phyloP scores from a whole-genome alignment of 2,113 vertebrate genomes.

The Xenus cinereus region DNA sequence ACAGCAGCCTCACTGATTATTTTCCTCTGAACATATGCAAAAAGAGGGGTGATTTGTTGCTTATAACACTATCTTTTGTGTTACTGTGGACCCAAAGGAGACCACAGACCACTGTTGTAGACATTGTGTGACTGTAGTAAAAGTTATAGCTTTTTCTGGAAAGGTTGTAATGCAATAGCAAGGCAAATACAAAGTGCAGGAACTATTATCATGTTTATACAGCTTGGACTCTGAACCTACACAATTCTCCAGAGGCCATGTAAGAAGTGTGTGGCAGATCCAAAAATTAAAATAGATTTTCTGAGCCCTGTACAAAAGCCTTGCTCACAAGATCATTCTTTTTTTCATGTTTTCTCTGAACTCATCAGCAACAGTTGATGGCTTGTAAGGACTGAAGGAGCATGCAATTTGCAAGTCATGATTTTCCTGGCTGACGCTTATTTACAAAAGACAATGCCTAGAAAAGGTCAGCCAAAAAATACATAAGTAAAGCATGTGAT shows the following conservation, averaged over 20 bases:
- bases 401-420: background rate
- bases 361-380: background rate
- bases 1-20: background rate
- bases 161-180: background rate
- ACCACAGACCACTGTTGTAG: background rate
- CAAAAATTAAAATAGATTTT: background rate
- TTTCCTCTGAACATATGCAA: background rate
- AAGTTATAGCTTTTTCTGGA: background rate
- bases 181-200: background rate
- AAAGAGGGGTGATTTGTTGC: background rate
- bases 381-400: background rate
- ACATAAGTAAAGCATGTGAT: constrained; percentile 14
- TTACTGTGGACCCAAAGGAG: background rate
- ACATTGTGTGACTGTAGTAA: background rate
- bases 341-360: background rate
- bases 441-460: background rate
- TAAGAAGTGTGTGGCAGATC: background rate
- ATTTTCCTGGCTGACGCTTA: background rate
- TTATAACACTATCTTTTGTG: background rate
- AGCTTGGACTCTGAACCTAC: background rate
- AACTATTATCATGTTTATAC: background rate
- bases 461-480: constrained; percentile 28
- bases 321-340: background rate
- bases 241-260: background rate
- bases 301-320: background rate